Base-by-base conservation (phyloP, 2,797 vertebrate species). In the Syncerus caffer region DNA sequence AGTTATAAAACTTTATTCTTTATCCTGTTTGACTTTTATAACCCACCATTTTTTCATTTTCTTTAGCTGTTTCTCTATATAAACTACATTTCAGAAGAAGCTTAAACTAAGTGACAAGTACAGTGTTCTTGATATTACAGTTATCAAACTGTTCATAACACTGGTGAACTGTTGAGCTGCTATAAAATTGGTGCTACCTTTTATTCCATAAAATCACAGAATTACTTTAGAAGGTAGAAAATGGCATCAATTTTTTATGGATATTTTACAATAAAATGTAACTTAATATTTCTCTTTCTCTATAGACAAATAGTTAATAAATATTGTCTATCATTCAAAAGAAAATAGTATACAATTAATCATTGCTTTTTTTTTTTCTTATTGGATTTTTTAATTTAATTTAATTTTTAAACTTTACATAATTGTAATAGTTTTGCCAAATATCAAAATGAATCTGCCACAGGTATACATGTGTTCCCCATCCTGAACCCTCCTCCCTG, bases 131-230 rank as follows among this genome's bases (percentile, higher is more conserved):
- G 3, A 53, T 93, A 53, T 93, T 90, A 92, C 13, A 82, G 25
- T 93, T 96, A 92, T 47, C 76, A 93, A 25, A 34, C 17, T 55
- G 27, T 17, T 76, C 57, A 96, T 93, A 94, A 96, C 42, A 83
- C 0, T 88, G 89, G 83, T 97, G 96, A 98, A 94, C 93, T 97
- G 95, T 87, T 95, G 92, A 97, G 78, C 83, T 93, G n/a, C 45
- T 82, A 31, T 97, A 93, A 97, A 97, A 91, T 45, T 3, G 10
- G 14, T 62, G 29, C 60, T 87, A 90, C 15, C 3, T 96, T 50
- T 76, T 83, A 67, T 6, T 94, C 34, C 27, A 90, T 85, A 94
- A 97, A 96, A 91, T 83, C 82, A 86, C 25, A 96, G 60, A 89
- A 92, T 84, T 95, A 79, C 25, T 13, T 60, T 47, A 87, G 53